phyloP scores from a whole-genome alignment of 2,888 invertebrate species.

The Epistrophe eligans region DNA sequence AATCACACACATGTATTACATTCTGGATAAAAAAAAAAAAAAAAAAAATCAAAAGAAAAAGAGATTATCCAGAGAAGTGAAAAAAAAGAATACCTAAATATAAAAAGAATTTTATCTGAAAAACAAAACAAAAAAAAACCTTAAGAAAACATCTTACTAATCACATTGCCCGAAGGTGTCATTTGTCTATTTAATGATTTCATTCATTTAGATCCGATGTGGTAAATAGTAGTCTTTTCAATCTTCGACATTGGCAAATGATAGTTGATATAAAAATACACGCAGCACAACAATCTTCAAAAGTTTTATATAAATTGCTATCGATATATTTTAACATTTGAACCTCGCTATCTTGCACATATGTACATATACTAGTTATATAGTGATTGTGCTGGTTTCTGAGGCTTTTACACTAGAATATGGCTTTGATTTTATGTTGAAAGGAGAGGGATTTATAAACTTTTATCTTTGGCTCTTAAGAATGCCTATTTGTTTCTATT shows the following conservation, averaged over 20 bases:
- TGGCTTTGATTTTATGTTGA: not conserved
- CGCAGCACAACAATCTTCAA: constrained; percentile 42
- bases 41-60: constrained; percentile 44
- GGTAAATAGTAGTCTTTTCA: constrained; percentile 65
- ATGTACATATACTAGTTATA: too few species aligned
- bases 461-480: not conserved
- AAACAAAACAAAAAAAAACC: constrained; percentile 10
- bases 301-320: constrained; percentile 49
- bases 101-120: constrained; percentile 41
- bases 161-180: constrained; percentile 73
- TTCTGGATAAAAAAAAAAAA: constrained; percentile 46
- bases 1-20: constrained; percentile 21
- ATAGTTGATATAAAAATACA: constrained; percentile 56
- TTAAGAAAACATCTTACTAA: constrained; percentile 69
- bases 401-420: constrained; percentile 1
- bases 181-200: constrained; percentile 76
- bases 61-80: constrained; percentile 5
- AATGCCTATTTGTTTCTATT: constrained; percentile 1
- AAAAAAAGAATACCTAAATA: not conserved
- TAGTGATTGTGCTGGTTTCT: not conserved
- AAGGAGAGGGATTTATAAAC: not conserved
- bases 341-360: not conserved
- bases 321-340: constrained; percentile 39
- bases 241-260: constrained; percentile 68
- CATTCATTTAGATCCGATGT: constrained; percentile 67